Percentiles rank a stretch among this genome's conserved stretches.
These are phyloP conservation scores for Beaufortia kweichowensis DNA, from an alignment of 2,113 vertebrate species.

Conservation along the genomic window DNA sequence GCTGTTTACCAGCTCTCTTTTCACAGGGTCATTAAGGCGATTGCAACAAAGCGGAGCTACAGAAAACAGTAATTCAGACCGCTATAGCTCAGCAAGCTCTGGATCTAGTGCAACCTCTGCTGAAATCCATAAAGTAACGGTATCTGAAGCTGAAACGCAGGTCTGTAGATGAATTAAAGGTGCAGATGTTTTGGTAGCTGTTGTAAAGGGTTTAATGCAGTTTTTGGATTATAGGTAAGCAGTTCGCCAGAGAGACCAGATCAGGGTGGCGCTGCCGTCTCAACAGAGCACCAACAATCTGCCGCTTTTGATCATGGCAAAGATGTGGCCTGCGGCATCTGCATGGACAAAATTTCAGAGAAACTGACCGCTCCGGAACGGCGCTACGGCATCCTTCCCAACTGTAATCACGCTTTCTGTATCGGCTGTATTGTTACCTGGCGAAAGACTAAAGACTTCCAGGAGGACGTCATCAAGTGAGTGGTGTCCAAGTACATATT, in stretches of 20 bases:
- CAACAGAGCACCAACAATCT: slow-evolving; percentile 8
- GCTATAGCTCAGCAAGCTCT: background rate
- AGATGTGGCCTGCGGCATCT: slow-evolving; percentile 83
- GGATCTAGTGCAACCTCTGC: background rate
- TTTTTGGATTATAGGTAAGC: slow-evolving; percentile 7
- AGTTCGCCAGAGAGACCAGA: slow-evolving; percentile 9
- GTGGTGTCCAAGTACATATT: slow-evolving; percentile 25
- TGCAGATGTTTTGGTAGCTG: background rate
- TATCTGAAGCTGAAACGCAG: background rate
- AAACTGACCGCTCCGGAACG: slow-evolving; percentile 66
- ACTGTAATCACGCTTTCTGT: slow-evolving; percentile 84
- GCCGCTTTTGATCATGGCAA: slow-evolving; percentile 69
- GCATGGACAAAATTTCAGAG: slow-evolving; percentile 90
- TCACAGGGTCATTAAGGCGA: background rate
- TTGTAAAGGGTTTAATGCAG: background rate
- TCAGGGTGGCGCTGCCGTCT: slow-evolving; percentile 49
- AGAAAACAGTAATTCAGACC: background rate
- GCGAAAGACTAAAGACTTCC: slow-evolving; percentile 78
- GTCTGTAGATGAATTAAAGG: background rate
- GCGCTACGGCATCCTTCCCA: slow-evolving; percentile 85
- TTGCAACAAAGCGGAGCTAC: background rate
- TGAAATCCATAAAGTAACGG: background rate
- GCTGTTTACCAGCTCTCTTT: background rate
- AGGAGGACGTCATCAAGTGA: slow-evolving; percentile 78
- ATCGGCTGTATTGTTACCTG: slow-evolving; percentile 83